Percentiles rank a stretch among this genome's conserved stretches.
Conservation (phyloP, 2,797 vertebrate genomes). For the Oceanodroma leucorhoa region DNA sequence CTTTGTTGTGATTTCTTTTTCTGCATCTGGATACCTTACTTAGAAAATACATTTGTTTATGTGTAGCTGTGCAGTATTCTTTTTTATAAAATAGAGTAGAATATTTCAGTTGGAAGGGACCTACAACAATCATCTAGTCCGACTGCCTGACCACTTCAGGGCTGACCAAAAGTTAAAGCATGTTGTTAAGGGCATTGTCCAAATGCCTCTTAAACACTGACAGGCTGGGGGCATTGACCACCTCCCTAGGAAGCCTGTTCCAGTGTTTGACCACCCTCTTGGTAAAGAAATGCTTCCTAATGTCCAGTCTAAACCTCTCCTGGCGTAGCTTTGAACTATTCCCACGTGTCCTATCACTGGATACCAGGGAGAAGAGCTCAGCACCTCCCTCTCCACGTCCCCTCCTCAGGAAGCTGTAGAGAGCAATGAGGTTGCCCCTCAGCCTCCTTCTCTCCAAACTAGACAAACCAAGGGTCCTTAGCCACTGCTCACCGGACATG, state of each 20-base stretch:
- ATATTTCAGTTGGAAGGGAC: neutral
- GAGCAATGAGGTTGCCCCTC: neutral
- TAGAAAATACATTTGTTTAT: neutral
- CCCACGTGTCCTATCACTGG: accelerated
- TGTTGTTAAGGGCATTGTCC: neutral
- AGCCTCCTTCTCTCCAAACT: neutral
- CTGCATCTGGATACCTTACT: neutral
- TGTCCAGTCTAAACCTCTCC: neutral
- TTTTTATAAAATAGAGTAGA: neutral
- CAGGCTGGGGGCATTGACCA: neutral
- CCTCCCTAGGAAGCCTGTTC: neutral
- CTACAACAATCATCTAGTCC: accelerated
- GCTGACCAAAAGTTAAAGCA: neutral
- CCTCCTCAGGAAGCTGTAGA: neutral
- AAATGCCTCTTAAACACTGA: neutral
- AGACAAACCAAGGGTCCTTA: neutral
- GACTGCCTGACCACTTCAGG: neutral
- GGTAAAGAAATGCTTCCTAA: neutral
- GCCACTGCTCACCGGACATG: neutral
- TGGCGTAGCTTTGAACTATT: neutral
- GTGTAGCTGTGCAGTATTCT: neutral
- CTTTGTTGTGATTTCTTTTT: neutral
- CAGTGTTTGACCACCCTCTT: neutral
- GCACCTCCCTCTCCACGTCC: neutral
- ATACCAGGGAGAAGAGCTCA: neutral